Conservation (phyloP, 2,888 invertebrate species). For the Trissoscelio sp. region DNA sequence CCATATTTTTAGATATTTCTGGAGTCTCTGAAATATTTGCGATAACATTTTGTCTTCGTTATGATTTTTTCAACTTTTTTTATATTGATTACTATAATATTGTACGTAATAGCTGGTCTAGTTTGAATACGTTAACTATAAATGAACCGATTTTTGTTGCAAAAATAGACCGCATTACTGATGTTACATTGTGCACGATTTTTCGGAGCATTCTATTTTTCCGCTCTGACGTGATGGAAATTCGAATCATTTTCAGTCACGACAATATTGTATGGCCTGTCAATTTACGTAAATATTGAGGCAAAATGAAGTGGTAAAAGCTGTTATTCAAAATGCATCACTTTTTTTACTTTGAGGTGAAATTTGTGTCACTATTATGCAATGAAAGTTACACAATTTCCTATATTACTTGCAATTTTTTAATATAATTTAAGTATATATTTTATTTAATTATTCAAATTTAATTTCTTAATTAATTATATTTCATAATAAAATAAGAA, state of each 20-base stretch:
- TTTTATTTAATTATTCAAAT: too few species aligned
- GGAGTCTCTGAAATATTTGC: conserved; percentile 14
- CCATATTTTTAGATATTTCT: conserved; percentile 16
- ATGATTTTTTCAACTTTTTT: conserved; percentile 12
- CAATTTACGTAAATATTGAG: conserved; percentile 7
- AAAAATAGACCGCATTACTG: conserved; percentile 10
- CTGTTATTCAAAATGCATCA: background rate
- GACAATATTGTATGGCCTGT: background rate
- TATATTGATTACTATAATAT: conserved; percentile 33
- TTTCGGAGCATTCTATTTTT: conserved; percentile 14
- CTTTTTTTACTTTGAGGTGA: background rate
- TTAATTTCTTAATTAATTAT: too few species aligned
- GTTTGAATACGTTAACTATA: conserved; percentile 24
- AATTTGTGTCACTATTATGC: too few species aligned
- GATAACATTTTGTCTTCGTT: conserved; percentile 12
- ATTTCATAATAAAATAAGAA: too few species aligned
- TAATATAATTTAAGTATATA: too few species aligned
- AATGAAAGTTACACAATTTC: too few species aligned
- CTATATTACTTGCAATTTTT: too few species aligned
- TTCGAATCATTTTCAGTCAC: conserved; percentile 11
- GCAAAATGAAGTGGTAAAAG: conserved; percentile 7
- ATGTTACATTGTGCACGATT: conserved; percentile 13
- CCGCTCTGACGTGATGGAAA: conserved; percentile 10
- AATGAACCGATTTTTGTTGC: conserved; percentile 9
- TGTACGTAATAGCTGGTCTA: conserved; percentile 17